Evolutionary conservation across 2,888 invertebrate genomes (phyloP).

Genomic region (Encarsia formosa): DNA sequence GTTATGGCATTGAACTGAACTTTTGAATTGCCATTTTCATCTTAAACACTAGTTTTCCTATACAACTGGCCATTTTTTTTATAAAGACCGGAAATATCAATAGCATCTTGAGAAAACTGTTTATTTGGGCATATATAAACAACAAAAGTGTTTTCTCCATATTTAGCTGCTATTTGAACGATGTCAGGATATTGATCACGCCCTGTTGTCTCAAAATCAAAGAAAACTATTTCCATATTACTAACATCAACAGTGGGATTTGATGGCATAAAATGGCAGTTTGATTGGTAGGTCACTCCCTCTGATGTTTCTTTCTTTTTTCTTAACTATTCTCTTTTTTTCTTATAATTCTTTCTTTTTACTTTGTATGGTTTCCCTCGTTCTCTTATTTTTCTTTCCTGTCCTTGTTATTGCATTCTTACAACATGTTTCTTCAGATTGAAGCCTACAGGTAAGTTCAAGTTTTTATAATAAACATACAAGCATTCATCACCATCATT

Average conservation of each 20-base stretch:
- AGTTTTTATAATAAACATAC: conserved; percentile 12
- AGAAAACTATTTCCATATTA: conserved; percentile 16
- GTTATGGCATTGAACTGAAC: too few species aligned
- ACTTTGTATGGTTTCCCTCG: conserved; percentile 10
- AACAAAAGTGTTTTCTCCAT: conserved; percentile 14
- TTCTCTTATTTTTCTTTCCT: conserved; percentile 10
- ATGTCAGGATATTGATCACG: conserved; percentile 16
- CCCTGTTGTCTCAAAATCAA: conserved; percentile 24
- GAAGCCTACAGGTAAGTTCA: conserved; percentile 2
- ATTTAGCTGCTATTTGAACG: conserved; percentile 19
- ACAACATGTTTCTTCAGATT: conserved; percentile 8
- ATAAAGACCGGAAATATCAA: conserved; percentile 10
- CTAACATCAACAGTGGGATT: neutral
- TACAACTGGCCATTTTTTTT: conserved; percentile 13
- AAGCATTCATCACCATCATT: conserved; percentile 22
- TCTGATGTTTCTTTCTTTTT: conserved; percentile 21
- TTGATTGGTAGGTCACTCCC: conserved; percentile 16
- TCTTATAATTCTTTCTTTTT: conserved; percentile 15
- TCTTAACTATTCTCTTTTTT: conserved; percentile 14
- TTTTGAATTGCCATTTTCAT: too few species aligned
- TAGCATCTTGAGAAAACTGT: conserved; percentile 11
- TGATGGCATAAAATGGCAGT: conserved; percentile 8
- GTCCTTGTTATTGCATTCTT: conserved; percentile 6
- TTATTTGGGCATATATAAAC: conserved; percentile 19
- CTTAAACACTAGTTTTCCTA: neutral